Evolutionary conservation across 37 sponge, comb jelly and placozoan genomes (phyloP), one percentile per base, ranked within the genome.

Genomic region (Dysidea cf. avara): DNA sequence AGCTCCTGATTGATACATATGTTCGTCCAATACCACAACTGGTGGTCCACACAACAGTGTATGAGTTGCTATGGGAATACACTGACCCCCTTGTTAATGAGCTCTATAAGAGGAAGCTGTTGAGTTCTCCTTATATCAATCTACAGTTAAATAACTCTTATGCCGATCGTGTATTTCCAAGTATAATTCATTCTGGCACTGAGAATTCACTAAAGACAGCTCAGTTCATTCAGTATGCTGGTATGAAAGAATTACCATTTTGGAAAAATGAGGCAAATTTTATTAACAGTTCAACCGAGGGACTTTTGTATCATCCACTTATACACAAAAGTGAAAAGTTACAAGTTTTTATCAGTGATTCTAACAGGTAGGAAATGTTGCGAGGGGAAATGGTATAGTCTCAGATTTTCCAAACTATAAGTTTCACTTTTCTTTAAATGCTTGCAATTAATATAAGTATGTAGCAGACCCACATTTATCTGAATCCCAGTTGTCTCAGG

Each of bases 271-370:
- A 39, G 32, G 89, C 89, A 3, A 77, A 87, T 49, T 22, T 50
- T 35, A 64, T 93, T 34, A 84, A 81, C 53, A 89, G 93, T 1
- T n/a, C n/a, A n/a, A 94, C 90, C 0, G 94, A 94, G 59, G 94
- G 94, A 39, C 63, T 94, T 26, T 81, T 94, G 76, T 94, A 86
- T 66, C 80, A 68, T 6, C 94, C 94, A 0, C 38, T 61, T 30
- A 58, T 94, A 21, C 56, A 81, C 16, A 50, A 82, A 60, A 77
- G 74, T 33, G 86, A 88, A n/a, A 31, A 33, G 35, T 80, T 94
- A 18, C 21, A 39, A 25, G 83, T 72, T 16, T 94, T 85, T 69
- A 74, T 86, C 11, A 83, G 89, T 56, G 94, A 88, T 67, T 61
- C 78, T 9, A 22, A 51, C 52, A 85, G 94, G 9, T 94, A n/a